Conservation (phyloP, 2,797 vertebrate genomes). For the Pseudomugil gertrudae region DNA sequence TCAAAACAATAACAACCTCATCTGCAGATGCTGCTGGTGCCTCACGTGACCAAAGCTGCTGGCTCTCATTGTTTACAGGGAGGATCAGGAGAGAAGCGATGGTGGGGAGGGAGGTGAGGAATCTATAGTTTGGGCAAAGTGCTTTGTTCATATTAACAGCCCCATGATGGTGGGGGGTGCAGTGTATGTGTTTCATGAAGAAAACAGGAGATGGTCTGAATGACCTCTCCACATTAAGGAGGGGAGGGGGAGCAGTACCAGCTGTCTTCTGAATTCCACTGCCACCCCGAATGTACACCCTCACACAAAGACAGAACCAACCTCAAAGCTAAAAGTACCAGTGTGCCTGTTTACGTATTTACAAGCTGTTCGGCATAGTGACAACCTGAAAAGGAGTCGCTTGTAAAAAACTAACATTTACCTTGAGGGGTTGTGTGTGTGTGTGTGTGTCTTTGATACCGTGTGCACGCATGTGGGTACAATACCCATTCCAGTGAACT, state of each 20-base stretch:
- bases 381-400: conserved; percentile 40
- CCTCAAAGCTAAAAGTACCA: conserved; percentile 27
- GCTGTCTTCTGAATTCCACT: conserved; percentile 66
- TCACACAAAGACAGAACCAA: conserved; percentile 14
- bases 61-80: conserved; percentile 62
- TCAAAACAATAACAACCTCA: conserved; percentile 73
- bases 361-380: conserved; percentile 37
- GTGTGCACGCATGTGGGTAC: conserved; percentile 2
- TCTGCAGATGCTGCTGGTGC: conserved; percentile 60
- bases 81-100: conserved; percentile 10
- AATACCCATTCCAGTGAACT: conserved; percentile 8
- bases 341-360: conserved; percentile 26
- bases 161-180: conserved; percentile 19
- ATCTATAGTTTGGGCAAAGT: conserved; percentile 53
- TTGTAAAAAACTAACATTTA: conserved; percentile 32
- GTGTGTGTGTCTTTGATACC: conserved; percentile 16
- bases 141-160: conserved; percentile 55
- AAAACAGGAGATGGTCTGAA: conserved; percentile 52
- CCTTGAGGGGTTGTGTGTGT: conserved; percentile 29
- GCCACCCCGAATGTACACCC: conserved; percentile 12
- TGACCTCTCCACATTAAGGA: conserved; percentile 39
- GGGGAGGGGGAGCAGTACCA: conserved; percentile 49
- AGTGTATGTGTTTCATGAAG: conserved; percentile 16
- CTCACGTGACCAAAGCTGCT: conserved; percentile 55
- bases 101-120: conserved; percentile 38